Base-by-base conservation (phyloP, 2,888 invertebrate genomes). In the Emmelina monodactyla region DNA sequence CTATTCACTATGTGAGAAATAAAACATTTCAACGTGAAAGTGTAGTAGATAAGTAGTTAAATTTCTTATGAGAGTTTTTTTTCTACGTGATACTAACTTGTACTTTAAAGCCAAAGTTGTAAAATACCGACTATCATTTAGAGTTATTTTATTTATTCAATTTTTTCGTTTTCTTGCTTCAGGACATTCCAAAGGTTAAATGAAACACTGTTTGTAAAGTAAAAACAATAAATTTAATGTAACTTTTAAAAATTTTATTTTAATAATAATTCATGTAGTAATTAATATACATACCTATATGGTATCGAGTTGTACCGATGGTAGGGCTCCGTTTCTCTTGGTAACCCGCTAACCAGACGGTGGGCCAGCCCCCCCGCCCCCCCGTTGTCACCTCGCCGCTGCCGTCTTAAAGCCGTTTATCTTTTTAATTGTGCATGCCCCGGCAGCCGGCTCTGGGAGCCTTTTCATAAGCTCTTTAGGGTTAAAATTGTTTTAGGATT, bases 311-410 rank as follows among this genome's bases (percentile, higher is more conserved):
- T 34, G 38, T 43, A 45, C 44, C 44, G 37, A 16, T 55, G 38
- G 67, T 72, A 65, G 37, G 36, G 39, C 41, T 38, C 50, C 9
- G 50, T 51, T 53, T 55, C 59, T 51, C 55, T 62, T 47, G 73
- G 73, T 72, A 69, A 62, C 68, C 75, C 75, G 71, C 73, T 75
- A 73, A 76, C 73, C 76, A 72, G 71, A 57, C 65, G 57, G 58
- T 52, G 60, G 54, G 56, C 63, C 66, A 49, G 44, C 49, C 48
- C 59, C 43, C 51, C 57, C 49, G 43, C 54, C 59, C 48, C 57
- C 68, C 63, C 57, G 59, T n/a, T n/a, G n/a, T n/a, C 64, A 66
- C 65, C 69, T 63, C 66, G 62, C 65, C 59, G 59, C 47, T 65
- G 62, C 55, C 64, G 62, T 69, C 71, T 72, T 71, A 63, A n/a